These are phyloP conservation scores for Platerodrilus igneus DNA, from an alignment of 2,888 invertebrate genomes.

Conservation along the genomic window DNA sequence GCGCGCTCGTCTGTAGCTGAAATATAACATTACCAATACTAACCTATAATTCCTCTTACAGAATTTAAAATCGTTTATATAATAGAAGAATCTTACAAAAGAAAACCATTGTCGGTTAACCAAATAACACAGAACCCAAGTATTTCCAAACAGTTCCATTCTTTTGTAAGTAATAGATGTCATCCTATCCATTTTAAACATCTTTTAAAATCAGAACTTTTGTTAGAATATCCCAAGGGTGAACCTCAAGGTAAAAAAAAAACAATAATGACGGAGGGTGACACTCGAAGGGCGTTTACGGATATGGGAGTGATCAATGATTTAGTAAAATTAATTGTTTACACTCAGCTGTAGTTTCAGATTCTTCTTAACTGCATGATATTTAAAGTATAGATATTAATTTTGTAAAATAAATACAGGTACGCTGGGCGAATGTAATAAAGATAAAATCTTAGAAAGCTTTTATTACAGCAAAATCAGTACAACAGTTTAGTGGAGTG, in stretches of 20 bases:
- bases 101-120: constrained; percentile 38
- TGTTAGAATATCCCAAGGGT: constrained; percentile 38
- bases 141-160: constrained; percentile 39
- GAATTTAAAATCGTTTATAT: too few relatives aligned
- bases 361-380: too few relatives aligned
- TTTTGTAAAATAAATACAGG: too few relatives aligned
- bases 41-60: too few relatives aligned
- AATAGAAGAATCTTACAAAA: constrained; percentile 15
- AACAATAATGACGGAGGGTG: too few relatives aligned
- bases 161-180: constrained; percentile 39
- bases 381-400: too few relatives aligned
- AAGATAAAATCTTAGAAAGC: constrained; percentile 16
- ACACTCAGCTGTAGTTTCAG: too few relatives aligned
- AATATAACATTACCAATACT: too few relatives aligned
- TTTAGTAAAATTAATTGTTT: constrained; percentile 18
- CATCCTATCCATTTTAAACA: constrained; percentile 34
- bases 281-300: constrained; percentile 39
- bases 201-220: constrained; percentile 39
- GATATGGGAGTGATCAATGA: constrained; percentile 30
- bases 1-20: too few relatives aligned
- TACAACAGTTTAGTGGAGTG: constrained; percentile 21
- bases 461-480: constrained; percentile 12
- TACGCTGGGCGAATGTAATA: constrained; percentile 4
- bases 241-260: constrained; percentile 29
- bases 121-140: constrained; percentile 31